Base-by-base conservation (phyloP, 2,888 invertebrate genomes). In the Pogonocherus hispidulus region DNA sequence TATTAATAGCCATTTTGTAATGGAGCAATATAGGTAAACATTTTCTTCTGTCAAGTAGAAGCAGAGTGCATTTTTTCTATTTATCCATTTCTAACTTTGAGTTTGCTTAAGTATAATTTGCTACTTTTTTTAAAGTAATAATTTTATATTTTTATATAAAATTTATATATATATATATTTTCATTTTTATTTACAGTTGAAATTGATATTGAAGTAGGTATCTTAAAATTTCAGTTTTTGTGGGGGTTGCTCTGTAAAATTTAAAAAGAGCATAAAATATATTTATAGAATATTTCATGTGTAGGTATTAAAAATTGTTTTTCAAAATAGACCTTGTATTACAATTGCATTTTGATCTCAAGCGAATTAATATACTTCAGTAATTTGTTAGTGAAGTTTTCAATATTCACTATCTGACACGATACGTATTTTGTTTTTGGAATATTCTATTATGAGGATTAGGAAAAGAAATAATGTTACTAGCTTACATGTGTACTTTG, bases 101-200 rank as follows among this genome's bases (percentile, higher is more conserved):
- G 35, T 41, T 37, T 37, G 19, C 22, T 9, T 70, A 62, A 52
- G 54, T 63, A 68, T 54, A 20, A 67, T 59, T 62, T 62, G 41
- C 46, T 55, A 56, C 56, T 44, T 66, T 63, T 71, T 69, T 63
- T 69, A 52, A 37, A 52, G 35, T 59, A 37, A 27, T 14, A 47
- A 37, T 59, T 67, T 60, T 66, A n/a, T 44, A 23, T 27, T 67
- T 70, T 66, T 63, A 64, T 72, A 67, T 57, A 67, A 72, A 70
- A 67, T 55, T 62, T 62, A 62, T 62, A 62, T 62, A 51, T 62
- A 62, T 62, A 62, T 62, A 63, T 60, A 52, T 60, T 60, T 35
- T 19, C 35, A 22, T 64, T 14, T 18, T 35, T 68, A 69, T 69
- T 46, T 65, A 69, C 65, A 62, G 16, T 63, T 54, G 44, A 20